A percentile compares a stretch with the other conserved stretches of the same genome.
Conservation (phyloP, 2,113 vertebrate genomes). For the Labeo catla region DNA sequence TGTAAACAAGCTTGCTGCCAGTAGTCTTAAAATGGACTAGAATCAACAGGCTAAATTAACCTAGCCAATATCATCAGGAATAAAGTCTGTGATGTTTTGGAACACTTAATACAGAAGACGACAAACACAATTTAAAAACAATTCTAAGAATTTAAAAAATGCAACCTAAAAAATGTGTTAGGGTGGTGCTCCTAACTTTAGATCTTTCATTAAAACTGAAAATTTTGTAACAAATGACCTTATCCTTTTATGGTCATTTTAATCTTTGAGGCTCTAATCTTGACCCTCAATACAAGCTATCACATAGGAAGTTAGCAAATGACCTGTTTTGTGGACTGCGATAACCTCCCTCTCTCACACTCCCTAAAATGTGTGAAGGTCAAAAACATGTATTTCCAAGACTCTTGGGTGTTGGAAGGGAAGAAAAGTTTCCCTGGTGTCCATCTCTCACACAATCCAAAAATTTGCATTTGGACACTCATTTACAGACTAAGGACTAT, state of each 20-base stretch:
- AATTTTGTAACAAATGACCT: background rate
- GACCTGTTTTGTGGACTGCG: background rate
- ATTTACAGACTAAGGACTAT: background rate
- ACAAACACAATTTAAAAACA: no score
- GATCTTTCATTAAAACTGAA: background rate
- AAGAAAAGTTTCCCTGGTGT: background rate
- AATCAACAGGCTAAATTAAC: background rate
- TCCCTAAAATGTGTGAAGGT: conserved; percentile 14
- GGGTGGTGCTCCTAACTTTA: background rate
- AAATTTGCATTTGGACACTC: background rate
- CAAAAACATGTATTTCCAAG: background rate
- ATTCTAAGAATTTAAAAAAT: background rate
- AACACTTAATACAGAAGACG: background rate
- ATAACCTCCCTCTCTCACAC: conserved; percentile 1
- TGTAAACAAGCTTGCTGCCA: background rate
- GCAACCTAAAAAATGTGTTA: background rate
- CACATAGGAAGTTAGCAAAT: background rate
- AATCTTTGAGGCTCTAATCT: background rate
- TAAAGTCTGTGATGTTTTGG: background rate
- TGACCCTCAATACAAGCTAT: background rate
- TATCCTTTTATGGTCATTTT: background rate
- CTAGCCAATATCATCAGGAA: background rate
- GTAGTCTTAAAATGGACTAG: background rate
- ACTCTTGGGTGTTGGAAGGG: background rate
- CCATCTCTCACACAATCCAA: background rate